Conservation (phyloP, 1,140 invertebrate genomes). For the Armadillidium nasatum region DNA sequence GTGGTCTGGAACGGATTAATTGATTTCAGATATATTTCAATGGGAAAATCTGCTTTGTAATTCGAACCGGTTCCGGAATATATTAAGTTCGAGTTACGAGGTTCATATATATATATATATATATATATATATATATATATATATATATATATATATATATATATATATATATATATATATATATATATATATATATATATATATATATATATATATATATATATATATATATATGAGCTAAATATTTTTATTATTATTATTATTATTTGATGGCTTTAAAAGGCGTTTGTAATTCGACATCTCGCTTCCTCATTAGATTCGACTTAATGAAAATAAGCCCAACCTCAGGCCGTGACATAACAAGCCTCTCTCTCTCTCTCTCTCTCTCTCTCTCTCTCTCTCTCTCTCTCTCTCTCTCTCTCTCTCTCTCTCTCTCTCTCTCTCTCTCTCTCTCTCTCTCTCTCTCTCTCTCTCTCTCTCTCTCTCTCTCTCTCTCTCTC, state of each 20-base stretch:
- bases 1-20: no score
- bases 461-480: slow-evolving; percentile 11
- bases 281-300: background rate
- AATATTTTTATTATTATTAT: background rate
- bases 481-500: slow-evolving; percentile 3
- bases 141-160: no score
- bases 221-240: no score
- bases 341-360: background rate
- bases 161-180: no score
- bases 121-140: no score
- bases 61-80: no score
- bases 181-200: no score
- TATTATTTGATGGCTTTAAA: background rate
- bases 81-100: no score
- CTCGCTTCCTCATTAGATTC: background rate
- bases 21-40: no score
- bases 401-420: slow-evolving; percentile 11
- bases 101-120: no score
- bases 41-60: no score
- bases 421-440: slow-evolving; percentile 3
- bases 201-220: no score
- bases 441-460: slow-evolving; percentile 13
- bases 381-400: slow-evolving; percentile 11
- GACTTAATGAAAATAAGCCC: background rate
- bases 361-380: background rate